phyloP scores from a whole-genome alignment of 2,888 invertebrate genomes.

The Mesochorus sp. region DNA sequence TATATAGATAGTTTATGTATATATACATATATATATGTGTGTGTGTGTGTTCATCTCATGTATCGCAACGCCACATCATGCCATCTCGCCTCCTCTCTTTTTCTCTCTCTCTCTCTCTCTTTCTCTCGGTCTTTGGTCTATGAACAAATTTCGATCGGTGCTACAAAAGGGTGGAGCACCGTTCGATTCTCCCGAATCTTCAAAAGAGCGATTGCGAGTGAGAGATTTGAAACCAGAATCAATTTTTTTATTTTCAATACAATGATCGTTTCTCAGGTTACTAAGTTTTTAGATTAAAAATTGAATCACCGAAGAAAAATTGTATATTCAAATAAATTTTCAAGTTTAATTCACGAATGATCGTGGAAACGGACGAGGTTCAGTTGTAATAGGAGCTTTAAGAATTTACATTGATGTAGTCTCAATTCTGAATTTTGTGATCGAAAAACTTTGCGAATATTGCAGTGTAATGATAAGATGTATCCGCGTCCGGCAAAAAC shows the following conservation, averaged over 20 bases:
- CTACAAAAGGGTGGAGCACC: background rate
- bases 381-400: no score
- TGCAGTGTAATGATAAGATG: no score
- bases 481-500: no score
- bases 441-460: no score
- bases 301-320: background rate
- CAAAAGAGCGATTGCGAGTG: background rate
- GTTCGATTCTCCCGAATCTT: background rate
- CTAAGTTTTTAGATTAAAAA: background rate
- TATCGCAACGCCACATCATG: slow-evolving; percentile 20
- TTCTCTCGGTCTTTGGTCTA: slow-evolving; percentile 14
- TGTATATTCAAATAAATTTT: no score
- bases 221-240: background rate
- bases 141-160: slow-evolving; percentile 12
- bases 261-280: background rate
- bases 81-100: slow-evolving; percentile 11
- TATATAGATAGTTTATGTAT: background rate
- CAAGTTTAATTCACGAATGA: no score
- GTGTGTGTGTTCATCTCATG: slow-evolving; percentile 6
- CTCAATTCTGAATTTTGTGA: no score
- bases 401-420: no score
- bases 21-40: no score
- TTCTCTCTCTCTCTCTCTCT: slow-evolving; percentile 4
- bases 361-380: no score
- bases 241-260: background rate